These are phyloP conservation scores for Stratiomys singularior DNA, from an alignment of 2,888 invertebrate species.

Conservation along the genomic window DNA sequence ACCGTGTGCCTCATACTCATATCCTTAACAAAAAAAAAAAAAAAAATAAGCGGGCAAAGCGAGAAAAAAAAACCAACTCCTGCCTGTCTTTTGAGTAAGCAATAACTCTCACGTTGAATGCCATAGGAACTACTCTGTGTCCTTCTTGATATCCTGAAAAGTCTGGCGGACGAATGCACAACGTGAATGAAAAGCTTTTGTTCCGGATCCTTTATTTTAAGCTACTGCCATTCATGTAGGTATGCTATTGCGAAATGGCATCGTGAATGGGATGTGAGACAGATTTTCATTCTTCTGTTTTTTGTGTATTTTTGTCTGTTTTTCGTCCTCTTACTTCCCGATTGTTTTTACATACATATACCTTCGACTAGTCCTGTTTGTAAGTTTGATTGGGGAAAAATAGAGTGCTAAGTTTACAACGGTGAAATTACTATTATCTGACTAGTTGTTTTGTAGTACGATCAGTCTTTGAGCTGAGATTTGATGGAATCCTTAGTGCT, in stretches of 20 bases:
- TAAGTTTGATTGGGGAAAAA: conserved; percentile 21
- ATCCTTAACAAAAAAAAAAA: too few relatives aligned
- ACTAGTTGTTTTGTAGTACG: not conserved
- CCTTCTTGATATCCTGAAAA: conserved; percentile 26
- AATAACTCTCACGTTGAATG: conserved; percentile 36
- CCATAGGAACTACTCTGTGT: not conserved
- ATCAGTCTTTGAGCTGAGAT: not conserved
- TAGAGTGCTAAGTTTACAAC: not conserved
- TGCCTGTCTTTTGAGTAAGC: conserved; percentile 24
- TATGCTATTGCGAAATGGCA: conserved; percentile 18
- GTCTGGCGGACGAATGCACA: conserved; percentile 37
- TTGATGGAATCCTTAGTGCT: not conserved
- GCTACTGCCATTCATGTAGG: conserved; percentile 29
- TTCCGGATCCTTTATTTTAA: conserved; percentile 38
- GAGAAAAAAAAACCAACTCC: not conserved
- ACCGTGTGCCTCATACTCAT: too few relatives aligned
- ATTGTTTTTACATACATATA: not conserved
- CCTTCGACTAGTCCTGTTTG: not conserved
- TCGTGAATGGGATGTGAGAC: conserved; percentile 30
- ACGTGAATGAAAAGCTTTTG: conserved; percentile 38
- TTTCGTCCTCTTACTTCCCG: not conserved
- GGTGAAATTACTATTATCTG: not conserved
- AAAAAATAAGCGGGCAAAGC: not conserved
- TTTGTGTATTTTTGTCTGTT: conserved; percentile 3
- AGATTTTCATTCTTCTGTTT: not conserved